A percentile compares a stretch with the other conserved stretches of the same genome.
phyloP scores from a whole-genome alignment of 2,113 vertebrate species.

The Thinocorus orbignyianus region DNA sequence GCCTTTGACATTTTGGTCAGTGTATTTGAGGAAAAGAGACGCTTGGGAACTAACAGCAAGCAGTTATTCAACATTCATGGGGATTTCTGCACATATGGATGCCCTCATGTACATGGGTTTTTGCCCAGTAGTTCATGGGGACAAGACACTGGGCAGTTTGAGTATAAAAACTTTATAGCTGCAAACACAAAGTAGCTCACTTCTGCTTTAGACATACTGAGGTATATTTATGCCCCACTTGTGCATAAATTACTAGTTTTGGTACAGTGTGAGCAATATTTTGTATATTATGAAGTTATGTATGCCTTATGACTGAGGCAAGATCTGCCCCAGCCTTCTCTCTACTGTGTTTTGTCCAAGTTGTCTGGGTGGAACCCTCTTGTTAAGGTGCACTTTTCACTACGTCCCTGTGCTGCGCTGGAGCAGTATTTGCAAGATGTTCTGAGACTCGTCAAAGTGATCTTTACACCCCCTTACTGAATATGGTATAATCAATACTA shows the following conservation, averaged over 20 bases:
- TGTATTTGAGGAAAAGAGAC: background rate
- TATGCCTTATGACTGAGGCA: background rate
- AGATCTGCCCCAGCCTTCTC: background rate
- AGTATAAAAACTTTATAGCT: background rate
- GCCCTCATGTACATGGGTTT: background rate
- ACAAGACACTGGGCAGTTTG: background rate
- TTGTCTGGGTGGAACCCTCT: background rate
- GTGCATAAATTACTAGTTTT: background rate
- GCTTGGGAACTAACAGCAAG: background rate
- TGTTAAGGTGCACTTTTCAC: background rate
- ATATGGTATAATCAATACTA: background rate
- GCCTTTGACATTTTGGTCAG: background rate
- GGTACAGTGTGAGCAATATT: background rate
- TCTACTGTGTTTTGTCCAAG: background rate
- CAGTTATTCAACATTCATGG: background rate
- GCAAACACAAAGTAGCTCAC: background rate
- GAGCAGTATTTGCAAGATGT: background rate
- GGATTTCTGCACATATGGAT: background rate
- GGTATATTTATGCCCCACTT: background rate
- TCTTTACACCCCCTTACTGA: background rate
- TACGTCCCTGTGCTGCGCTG: background rate
- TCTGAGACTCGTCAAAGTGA: background rate
- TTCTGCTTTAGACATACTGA: background rate
- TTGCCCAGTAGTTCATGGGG: background rate
- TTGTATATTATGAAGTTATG: background rate